These are phyloP conservation scores for Himalopsyche japonica DNA, from an alignment of 2,888 invertebrate species.

Conservation along the genomic window DNA sequence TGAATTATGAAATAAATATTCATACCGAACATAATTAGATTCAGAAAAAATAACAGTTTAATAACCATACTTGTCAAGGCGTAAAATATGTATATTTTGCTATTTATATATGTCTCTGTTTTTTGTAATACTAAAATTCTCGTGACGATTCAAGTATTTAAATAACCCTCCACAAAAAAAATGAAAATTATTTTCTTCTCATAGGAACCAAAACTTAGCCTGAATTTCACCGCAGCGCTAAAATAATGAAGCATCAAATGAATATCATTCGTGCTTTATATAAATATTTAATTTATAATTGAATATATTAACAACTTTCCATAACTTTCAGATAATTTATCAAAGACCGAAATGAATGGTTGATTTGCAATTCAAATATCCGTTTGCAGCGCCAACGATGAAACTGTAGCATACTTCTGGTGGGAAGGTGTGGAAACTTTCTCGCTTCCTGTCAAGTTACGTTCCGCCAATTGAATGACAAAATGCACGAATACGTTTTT, in stretches of 20 bases:
- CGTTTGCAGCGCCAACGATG: background rate
- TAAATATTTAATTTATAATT: conserved; percentile 21
- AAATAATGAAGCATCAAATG: background rate
- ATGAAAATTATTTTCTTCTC: background rate
- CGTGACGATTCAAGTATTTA: background rate
- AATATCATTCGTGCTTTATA: background rate
- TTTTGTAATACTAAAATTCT: no score
- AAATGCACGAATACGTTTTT: background rate
- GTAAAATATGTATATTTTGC: no score
- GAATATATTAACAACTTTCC: conserved; percentile 32
- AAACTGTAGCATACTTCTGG: background rate
- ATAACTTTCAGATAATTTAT: conserved; percentile 37
- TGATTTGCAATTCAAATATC: conserved; percentile 38
- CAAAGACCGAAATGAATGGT: conserved; percentile 36
- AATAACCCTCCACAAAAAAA: background rate
- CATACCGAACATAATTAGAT: no score
- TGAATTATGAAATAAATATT: no score
- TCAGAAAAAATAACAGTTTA: no score
- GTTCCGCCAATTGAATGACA: background rate
- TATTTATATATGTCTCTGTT: no score
- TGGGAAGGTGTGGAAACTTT: background rate
- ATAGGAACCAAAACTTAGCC: background rate
- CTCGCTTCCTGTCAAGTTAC: background rate
- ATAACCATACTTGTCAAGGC: no score
- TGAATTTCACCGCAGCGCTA: background rate